Conservation (phyloP, 2,113 vertebrate species). For the Mugil cephalus region DNA sequence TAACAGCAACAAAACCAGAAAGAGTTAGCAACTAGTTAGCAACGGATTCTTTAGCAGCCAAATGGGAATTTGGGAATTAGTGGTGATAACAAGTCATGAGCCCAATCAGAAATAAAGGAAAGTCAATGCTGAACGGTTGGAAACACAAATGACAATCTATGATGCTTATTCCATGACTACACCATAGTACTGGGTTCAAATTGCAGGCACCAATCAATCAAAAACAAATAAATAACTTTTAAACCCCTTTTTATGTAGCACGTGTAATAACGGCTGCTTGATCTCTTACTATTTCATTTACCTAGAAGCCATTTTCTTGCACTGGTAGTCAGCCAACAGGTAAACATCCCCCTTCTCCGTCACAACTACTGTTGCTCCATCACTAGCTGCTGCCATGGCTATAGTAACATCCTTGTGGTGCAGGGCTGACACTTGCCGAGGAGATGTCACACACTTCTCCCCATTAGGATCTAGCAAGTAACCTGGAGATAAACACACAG, state of each 20-base stretch:
- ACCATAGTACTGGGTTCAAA: background rate
- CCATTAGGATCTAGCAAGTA: slow-evolving; percentile 95
- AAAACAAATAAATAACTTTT: background rate
- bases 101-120: too few relatives aligned
- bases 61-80: too few relatives aligned
- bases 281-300: slow-evolving; percentile 56
- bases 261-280: background rate
- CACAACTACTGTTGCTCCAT: slow-evolving; percentile 95
- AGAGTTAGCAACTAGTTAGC: too few relatives aligned
- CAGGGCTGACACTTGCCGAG: slow-evolving; percentile 95
- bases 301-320: slow-evolving; percentile 98
- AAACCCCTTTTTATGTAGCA: background rate
- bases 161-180: too few relatives aligned
- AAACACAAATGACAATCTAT: too few relatives aligned
- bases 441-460: slow-evolving; percentile 90
- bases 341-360: slow-evolving; percentile 95
- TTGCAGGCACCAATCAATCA: too few relatives aligned
- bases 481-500: slow-evolving; percentile 81
- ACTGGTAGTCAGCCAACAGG: slow-evolving; percentile 94
- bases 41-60: too few relatives aligned
- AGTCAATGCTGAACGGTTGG: too few relatives aligned
- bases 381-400: slow-evolving; percentile 91
- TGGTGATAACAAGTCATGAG: too few relatives aligned
- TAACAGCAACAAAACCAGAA: too few relatives aligned
- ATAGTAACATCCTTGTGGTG: slow-evolving; percentile 91